These are phyloP conservation scores for Physella acuta DNA, from an alignment of 1,140 invertebrate species.

Conservation along the genomic window DNA sequence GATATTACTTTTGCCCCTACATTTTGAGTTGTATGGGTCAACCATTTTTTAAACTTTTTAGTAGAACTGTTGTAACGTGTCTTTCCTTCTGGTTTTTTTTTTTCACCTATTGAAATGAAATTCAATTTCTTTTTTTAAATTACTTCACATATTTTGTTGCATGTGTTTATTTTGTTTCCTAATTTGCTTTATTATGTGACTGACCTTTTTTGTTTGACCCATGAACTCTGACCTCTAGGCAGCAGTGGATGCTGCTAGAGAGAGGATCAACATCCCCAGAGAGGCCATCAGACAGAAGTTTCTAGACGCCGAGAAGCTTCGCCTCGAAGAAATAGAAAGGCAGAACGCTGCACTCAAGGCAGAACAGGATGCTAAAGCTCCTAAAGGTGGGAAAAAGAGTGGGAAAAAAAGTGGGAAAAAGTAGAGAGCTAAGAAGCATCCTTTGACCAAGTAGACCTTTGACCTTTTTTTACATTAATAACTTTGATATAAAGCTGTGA, in stretches of 20 bases:
- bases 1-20: too few relatives aligned
- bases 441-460: too few relatives aligned
- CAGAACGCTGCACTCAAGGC: conserved; percentile 50
- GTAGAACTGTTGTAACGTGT: too few relatives aligned
- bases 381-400: conserved; percentile 54
- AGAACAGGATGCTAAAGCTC: conserved; percentile 51
- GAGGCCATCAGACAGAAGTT: conserved; percentile 58
- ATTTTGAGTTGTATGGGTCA: too few relatives aligned
- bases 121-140: too few relatives aligned
- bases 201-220: conserved; percentile 2
- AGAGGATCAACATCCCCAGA: conserved; percentile 48
- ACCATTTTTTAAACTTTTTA: too few relatives aligned
- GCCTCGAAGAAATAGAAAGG: conserved; percentile 50
- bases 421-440: too few relatives aligned
- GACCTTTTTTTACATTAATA: too few relatives aligned
- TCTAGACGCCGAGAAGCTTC: conserved; percentile 52
- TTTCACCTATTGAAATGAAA: too few relatives aligned
- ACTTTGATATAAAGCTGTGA: too few relatives aligned
- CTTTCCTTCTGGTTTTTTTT: too few relatives aligned
- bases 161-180: not conserved
- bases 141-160: conserved; percentile 13
- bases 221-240: conserved; percentile 39
- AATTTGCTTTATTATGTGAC: not conserved
- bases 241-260: conserved; percentile 50
- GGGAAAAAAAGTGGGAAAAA: too few relatives aligned